These are phyloP conservation scores for Zaprionus lineosus DNA, from an alignment of 2,888 invertebrate genomes.

Conservation along the genomic window DNA sequence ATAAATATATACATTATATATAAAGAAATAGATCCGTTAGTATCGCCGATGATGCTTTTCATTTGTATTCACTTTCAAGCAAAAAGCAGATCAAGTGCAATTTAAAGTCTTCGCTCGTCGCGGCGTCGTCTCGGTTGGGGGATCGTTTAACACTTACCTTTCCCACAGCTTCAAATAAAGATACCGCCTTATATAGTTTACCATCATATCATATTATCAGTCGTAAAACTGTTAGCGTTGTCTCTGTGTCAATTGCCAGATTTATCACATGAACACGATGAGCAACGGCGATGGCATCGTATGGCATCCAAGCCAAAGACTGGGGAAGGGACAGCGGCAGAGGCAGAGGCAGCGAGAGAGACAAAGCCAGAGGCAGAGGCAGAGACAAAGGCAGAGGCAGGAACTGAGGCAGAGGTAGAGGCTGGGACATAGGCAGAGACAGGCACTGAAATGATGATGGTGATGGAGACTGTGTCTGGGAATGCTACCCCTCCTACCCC, in stretches of 20 bases:
- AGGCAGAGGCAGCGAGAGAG: constrained; percentile 5
- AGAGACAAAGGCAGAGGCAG: constrained; percentile 1
- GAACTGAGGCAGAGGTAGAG: too few relatives aligned
- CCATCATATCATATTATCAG: constrained; percentile 53
- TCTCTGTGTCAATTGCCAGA: constrained; percentile 59
- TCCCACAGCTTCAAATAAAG: constrained; percentile 52
- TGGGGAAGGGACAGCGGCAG: constrained; percentile 1
- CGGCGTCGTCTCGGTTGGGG: too few relatives aligned
- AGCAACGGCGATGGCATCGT: constrained; percentile 27
- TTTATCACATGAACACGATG: constrained; percentile 52
- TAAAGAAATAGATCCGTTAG: too few relatives aligned
- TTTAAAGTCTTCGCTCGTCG: too few relatives aligned
- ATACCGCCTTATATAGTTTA: constrained; percentile 1
- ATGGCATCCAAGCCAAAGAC: constrained; percentile 33
- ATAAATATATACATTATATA: too few relatives aligned
- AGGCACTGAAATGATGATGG: too few relatives aligned
- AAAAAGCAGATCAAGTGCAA: too few relatives aligned
- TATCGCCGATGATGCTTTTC: too few relatives aligned
- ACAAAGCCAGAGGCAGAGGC: neutral
- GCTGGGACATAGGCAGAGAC: neutral
- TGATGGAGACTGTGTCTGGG: constrained; percentile 32
- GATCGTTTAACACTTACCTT: constrained; percentile 14
- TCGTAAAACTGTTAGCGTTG: constrained; percentile 34
- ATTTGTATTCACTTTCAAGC: too few relatives aligned
- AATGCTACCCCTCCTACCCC: constrained; percentile 22